A percentile compares a stretch with the other conserved stretches of the same genome.
phyloP scores from a whole-genome alignment of 2,888 invertebrate genomes.

The Cephus rjabovi region DNA sequence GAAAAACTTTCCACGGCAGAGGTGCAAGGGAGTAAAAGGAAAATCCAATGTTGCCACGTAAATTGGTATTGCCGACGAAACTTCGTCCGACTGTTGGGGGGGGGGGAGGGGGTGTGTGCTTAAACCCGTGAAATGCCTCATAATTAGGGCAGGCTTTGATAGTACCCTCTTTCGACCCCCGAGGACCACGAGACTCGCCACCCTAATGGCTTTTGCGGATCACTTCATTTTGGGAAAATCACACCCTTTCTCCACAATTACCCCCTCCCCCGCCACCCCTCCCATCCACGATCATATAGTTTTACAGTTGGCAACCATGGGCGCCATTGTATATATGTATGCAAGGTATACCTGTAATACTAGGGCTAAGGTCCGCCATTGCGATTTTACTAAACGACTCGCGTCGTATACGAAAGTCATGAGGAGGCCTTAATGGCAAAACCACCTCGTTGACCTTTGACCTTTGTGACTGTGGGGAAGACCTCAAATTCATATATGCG shows the following conservation, averaged over 20 bases:
- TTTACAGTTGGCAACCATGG: background rate
- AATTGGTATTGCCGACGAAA: slow-evolving; percentile 1
- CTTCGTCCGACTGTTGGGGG: background rate
- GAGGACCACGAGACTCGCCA: background rate
- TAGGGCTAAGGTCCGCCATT: background rate
- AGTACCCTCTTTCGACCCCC: background rate
- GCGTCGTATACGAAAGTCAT: too few relatives aligned
- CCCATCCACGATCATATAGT: too few relatives aligned
- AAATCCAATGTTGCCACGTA: slow-evolving; percentile 11
- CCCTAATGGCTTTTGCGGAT: background rate
- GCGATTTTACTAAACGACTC: background rate
- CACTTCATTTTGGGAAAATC: background rate
- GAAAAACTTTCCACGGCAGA: background rate
- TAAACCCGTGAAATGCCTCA: background rate
- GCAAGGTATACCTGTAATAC: background rate
- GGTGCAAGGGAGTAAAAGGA: slow-evolving; percentile 12
- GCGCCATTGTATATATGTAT: background rate
- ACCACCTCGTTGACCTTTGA: too few relatives aligned
- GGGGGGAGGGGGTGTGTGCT: background rate
- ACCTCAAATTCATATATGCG: too few relatives aligned
- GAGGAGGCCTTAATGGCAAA: too few relatives aligned
- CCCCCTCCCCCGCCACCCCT: too few relatives aligned
- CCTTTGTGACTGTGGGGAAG: too few relatives aligned
- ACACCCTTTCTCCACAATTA: too few relatives aligned
- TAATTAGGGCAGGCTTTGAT: background rate